These are phyloP conservation scores for Eristalis arbustorum DNA, from an alignment of 2,888 invertebrate species.

Conservation along the genomic window DNA sequence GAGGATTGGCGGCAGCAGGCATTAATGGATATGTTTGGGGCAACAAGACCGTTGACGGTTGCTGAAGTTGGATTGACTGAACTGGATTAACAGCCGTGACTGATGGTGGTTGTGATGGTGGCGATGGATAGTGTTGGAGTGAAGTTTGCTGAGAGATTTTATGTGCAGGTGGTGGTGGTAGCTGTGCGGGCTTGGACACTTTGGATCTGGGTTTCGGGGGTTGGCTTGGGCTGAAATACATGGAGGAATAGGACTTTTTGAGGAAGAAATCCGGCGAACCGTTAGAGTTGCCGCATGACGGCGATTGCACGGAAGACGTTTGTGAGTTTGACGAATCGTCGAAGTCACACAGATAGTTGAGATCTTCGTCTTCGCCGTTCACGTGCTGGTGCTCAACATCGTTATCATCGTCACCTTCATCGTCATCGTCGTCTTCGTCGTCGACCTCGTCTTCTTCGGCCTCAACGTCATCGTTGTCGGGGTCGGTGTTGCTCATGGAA, in stretches of 20 bases:
- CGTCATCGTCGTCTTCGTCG: constrained; percentile 5
- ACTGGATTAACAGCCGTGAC: background rate
- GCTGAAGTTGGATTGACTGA: background rate
- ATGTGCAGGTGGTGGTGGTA: background rate
- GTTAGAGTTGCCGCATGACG: constrained; percentile 33
- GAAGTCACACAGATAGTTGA: constrained; percentile 25
- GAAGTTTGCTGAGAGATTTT: background rate
- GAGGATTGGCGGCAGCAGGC: background rate
- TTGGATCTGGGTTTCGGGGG: background rate
- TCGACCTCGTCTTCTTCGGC: constrained; percentile 17
- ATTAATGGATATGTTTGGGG: constrained; percentile 9
- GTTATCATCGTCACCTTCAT: constrained; percentile 8
- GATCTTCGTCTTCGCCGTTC: constrained; percentile 29
- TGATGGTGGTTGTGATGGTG: background rate
- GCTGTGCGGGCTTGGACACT: background rate
- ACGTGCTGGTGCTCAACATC: constrained; percentile 19
- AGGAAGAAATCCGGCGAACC: constrained; percentile 43
- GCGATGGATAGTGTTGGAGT: background rate
- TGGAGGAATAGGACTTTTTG: constrained; percentile 42
- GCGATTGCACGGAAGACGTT: constrained; percentile 37
- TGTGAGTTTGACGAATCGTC: constrained; percentile 35
- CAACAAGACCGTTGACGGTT: constrained; percentile 6
- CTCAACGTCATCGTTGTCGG: constrained; percentile 24
- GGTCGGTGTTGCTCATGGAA: constrained; percentile 39
- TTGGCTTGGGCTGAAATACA: constrained; percentile 37